These are phyloP conservation scores for Protaetia brevitarsis DNA, from an alignment of 1,140 invertebrate genomes.

Conservation along the genomic window DNA sequence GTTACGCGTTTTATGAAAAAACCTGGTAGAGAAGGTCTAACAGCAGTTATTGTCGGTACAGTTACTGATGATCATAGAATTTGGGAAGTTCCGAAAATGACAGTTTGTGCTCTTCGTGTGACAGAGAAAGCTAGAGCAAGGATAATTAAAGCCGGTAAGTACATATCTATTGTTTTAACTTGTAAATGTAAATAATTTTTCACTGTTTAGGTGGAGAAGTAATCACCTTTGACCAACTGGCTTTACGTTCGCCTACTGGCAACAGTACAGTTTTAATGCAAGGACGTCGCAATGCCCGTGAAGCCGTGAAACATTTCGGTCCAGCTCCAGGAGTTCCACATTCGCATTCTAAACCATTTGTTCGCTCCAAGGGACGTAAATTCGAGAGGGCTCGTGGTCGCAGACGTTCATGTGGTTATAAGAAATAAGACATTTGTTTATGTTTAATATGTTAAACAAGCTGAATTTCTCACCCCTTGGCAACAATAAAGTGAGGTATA, in stretches of 20 bases:
- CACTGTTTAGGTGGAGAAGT: conserved; percentile 80
- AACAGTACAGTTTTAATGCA: conserved; percentile 93
- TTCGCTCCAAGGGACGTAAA: conserved; percentile 95
- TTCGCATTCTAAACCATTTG: conserved; percentile 93
- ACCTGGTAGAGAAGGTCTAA: conserved; percentile 78
- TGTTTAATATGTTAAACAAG: conserved; percentile 4
- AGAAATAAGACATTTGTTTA: conserved; percentile 51
- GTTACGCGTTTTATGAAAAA: conserved; percentile 85
- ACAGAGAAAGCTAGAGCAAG: conserved; percentile 91
- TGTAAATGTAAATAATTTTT: conserved; percentile 21
- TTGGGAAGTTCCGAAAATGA: conserved; percentile 87
- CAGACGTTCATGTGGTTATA: conserved; percentile 94
- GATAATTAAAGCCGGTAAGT: conserved; percentile 84
- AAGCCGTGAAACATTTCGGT: conserved; percentile 95
- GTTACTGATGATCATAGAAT: conserved; percentile 96
- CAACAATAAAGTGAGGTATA: conserved; percentile 3
- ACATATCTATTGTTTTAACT: background rate
- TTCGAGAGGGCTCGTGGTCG: conserved; percentile 95
- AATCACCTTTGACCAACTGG: conserved; percentile 97
- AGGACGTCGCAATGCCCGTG: conserved; percentile 87
- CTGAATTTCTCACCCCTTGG: conserved; percentile 5
- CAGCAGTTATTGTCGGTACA: conserved; percentile 91
- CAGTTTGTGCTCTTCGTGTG: conserved; percentile 87
- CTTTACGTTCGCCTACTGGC: conserved; percentile 86
- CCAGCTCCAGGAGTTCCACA: conserved; percentile 95